Evolutionary conservation across 2,888 invertebrate species (phyloP), one percentile per base, ranked within the genome.

Genomic region (Vanessa cardui): DNA sequence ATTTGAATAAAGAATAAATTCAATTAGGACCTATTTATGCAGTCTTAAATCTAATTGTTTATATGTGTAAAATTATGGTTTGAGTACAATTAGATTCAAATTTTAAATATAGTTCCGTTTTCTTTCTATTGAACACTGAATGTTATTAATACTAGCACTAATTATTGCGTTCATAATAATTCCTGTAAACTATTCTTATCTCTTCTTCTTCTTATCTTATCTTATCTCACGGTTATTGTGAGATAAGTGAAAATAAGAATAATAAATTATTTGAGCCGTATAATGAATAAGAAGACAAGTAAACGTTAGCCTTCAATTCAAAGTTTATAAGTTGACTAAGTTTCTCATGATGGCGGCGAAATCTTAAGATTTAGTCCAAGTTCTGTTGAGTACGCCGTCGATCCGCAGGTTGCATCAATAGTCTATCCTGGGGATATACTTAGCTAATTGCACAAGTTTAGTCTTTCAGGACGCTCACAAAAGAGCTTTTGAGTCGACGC

Each of bases 211-310:
- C n/a, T n/a, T n/a, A n/a, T n/a, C 9, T 39, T 39, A 1, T 7
- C 8, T 39, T 39, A 9, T 9, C 9, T 39, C 15, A 52, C 6
- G 52, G 15, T 12, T 16, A 52, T 26, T 9, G 12, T 16, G 5
- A 9, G 12, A 4, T 9, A 26, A 52, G 2, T 26, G 1, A 52
- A 12, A 4, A 12, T 39, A 4, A 12, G 12, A 39, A 39, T 50
- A 20, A 5, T 31, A n/a, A 31, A 56, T 6, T 33, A 0, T n/a
- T 16, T 56, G 15, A 33, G n/a, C 18, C 18, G 6, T 12, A 8
- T 56, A 56, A 71, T 62, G 58, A 64, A 66, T 64, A 52, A 49
- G 21, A 64, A 61, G 52, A 62, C 58, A 56, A 62, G 60, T 62
- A 68, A 58, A 33, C 12, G n/a, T 9, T 47, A 31, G 18, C 16